phyloP scores from a whole-genome alignment of 2,797 vertebrate genomes.

The Champsocephalus gunnari region DNA sequence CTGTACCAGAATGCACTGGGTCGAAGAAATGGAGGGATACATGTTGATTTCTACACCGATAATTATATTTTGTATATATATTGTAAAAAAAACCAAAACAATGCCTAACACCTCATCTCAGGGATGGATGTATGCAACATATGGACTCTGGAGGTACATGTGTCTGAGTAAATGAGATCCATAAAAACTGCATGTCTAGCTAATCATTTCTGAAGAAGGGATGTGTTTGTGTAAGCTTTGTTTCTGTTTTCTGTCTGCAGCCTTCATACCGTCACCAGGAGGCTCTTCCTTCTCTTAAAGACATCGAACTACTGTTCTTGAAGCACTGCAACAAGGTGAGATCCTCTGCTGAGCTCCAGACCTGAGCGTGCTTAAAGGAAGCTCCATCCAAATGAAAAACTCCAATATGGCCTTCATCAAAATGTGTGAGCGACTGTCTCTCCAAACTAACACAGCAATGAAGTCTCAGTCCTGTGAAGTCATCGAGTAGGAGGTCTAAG shows the following conservation, averaged over 20 bases:
- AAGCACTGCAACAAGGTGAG: slow-evolving; percentile 79
- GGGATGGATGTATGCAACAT: not conserved
- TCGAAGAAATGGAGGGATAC: too few relatives aligned
- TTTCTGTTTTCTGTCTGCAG: slow-evolving; percentile 51
- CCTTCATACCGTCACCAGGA: slow-evolving; percentile 43
- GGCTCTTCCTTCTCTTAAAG: slow-evolving; percentile 64
- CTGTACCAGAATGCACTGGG: too few relatives aligned
- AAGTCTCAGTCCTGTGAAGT: too few relatives aligned
- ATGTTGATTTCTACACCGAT: too few relatives aligned
- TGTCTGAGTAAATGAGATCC: not conserved
- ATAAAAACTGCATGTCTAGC: not conserved
- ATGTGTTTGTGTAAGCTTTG: not conserved
- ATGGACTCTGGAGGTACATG: not conserved
- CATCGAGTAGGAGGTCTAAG: too few relatives aligned
- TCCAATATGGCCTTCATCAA: too few relatives aligned
- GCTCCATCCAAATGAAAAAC: too few relatives aligned
- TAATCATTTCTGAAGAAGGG: not conserved
- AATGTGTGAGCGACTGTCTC: too few relatives aligned
- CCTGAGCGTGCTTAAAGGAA: not conserved
- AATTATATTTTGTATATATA: too few relatives aligned
- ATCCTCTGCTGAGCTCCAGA: not conserved
- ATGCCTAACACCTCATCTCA: too few relatives aligned
- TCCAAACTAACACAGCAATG: too few relatives aligned
- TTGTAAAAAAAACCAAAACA: too few relatives aligned
- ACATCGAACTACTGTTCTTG: slow-evolving; percentile 60